Percentiles rank a stretch among this genome's conserved stretches.
phyloP scores from a whole-genome alignment of 2,888 invertebrate species.

The Meteorus cinctellus region DNA sequence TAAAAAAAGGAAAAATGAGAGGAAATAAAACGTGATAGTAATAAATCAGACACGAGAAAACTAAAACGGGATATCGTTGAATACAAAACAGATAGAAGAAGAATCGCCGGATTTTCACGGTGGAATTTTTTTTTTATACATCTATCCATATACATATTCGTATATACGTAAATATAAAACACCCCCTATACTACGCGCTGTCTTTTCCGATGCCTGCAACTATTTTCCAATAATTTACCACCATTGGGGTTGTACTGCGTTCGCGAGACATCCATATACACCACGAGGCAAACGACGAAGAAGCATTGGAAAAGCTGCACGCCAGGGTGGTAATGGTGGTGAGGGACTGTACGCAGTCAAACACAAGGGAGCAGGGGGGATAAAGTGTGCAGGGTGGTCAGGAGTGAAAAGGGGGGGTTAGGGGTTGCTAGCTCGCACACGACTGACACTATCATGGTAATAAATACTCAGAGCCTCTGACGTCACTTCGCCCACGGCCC shows the following conservation, averaged over 20 bases:
- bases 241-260: constrained; percentile 41
- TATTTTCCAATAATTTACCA: constrained; percentile 72
- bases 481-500: constrained; percentile 71
- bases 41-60: constrained; percentile 62
- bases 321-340: not conserved
- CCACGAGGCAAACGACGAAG: constrained; percentile 39
- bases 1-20: not conserved
- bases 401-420: constrained; percentile 25
- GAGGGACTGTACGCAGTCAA: not conserved
- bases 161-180: constrained; percentile 9
- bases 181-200: constrained; percentile 35
- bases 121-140: constrained; percentile 10
- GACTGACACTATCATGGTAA: constrained; percentile 73
- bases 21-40: constrained; percentile 38
- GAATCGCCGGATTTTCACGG: constrained; percentile 41
- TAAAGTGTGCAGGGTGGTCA: constrained; percentile 43
- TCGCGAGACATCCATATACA: constrained; percentile 30
- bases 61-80: constrained; percentile 58
- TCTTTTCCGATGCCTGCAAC: constrained; percentile 52
- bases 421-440: constrained; percentile 62
- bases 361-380: constrained; percentile 1
- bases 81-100: constrained; percentile 66
- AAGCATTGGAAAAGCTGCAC: constrained; percentile 24
- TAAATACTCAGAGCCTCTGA: constrained; percentile 73
- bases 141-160: constrained; percentile 24